Evolutionary conservation across 2,113 vertebrate species (phyloP).

Genomic region (Ariopsis seemanni): DNA sequence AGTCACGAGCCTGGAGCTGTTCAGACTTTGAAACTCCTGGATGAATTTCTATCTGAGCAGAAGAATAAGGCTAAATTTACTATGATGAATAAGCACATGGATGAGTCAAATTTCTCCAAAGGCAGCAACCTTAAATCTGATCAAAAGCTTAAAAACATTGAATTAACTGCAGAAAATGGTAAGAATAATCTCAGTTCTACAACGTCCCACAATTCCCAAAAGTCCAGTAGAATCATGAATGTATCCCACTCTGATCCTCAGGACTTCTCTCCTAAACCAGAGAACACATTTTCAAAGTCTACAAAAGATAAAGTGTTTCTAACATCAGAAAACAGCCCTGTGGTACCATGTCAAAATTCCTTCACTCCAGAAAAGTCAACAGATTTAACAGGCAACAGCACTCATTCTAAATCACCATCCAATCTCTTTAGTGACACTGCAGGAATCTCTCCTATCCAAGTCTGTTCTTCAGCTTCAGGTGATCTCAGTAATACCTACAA

Average conservation of each 20-base stretch:
- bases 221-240: neutral
- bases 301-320: neutral
- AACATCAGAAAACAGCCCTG: neutral
- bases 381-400: slow-evolving; percentile 3
- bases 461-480: slow-evolving; percentile 2
- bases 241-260: neutral
- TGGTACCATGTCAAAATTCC: neutral
- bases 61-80: neutral
- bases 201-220: neutral
- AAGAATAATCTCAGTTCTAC: neutral
- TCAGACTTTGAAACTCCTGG: neutral
- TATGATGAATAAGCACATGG: slow-evolving; percentile 32
- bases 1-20: neutral
- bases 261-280: neutral
- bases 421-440: neutral
- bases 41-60: slow-evolving; percentile 46
- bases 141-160: slow-evolving; percentile 1
- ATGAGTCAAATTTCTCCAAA: slow-evolving; percentile 63
- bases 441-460: neutral
- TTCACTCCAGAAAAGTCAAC: neutral
- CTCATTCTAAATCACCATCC: slow-evolving; percentile 12
- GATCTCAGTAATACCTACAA: slow-evolving; percentile 19
- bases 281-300: neutral
- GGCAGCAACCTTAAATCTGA: slow-evolving; percentile 13
- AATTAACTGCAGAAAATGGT: slow-evolving; percentile 1